Percentiles rank a stretch among this genome's conserved stretches.
These are phyloP conservation scores for Papilio demoleus DNA, from an alignment of 2,888 invertebrate genomes.

Conservation along the genomic window DNA sequence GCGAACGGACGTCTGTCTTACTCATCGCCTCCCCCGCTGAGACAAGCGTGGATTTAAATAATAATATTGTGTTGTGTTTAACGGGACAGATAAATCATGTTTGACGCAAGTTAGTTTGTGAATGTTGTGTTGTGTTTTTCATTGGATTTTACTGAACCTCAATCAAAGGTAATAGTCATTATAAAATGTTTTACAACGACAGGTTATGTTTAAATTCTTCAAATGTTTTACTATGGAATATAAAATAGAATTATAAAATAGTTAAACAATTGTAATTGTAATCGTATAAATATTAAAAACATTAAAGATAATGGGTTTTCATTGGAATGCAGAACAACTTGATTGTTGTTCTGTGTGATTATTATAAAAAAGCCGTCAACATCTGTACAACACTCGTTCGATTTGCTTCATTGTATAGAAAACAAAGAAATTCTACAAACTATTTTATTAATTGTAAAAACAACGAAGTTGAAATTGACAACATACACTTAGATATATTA, in stretches of 20 bases:
- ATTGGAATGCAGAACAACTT: constrained; percentile 8
- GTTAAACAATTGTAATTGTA: constrained; percentile 1
- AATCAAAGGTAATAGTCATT: constrained; percentile 12
- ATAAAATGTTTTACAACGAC: neutral
- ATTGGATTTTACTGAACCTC: constrained; percentile 32
- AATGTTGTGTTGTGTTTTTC: constrained; percentile 18
- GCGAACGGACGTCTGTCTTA: constrained; percentile 9
- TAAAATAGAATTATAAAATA: neutral
- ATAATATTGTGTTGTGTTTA: constrained; percentile 21
- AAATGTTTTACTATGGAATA: neutral
- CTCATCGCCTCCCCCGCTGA: constrained; percentile 19
- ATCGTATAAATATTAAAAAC: constrained; percentile 1
- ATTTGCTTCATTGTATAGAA: neutral
- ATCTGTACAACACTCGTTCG: neutral
- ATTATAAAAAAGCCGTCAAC: neutral
- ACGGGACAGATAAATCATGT: constrained; percentile 29
- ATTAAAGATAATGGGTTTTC: constrained; percentile 4
- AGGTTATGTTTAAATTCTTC: neutral
- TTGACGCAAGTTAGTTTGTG: constrained; percentile 23
- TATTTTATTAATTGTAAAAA: neutral
- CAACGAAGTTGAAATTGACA: neutral
- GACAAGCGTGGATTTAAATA: constrained; percentile 15
- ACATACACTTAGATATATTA: neutral
- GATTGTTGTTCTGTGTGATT: neutral
- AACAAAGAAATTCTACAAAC: constrained; percentile 11